A percentile compares a stretch with the other conserved stretches of the same genome.
Conservation (phyloP, 2,888 invertebrate genomes). For the Eurytoma californica region DNA sequence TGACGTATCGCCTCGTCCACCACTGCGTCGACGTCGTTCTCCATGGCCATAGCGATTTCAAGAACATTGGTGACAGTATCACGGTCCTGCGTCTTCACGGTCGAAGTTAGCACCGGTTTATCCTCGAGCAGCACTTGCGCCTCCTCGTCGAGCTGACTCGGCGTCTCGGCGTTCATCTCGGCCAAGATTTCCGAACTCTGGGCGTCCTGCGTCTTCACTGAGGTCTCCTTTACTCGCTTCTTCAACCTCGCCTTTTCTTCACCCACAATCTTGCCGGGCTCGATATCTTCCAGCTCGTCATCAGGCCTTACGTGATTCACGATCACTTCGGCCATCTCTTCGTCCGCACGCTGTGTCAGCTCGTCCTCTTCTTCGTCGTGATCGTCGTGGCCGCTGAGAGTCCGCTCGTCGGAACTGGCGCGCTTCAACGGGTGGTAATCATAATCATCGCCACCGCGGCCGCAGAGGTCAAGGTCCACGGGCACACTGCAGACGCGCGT, state of each 20-base stretch:
- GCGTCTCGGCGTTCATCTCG: constrained; percentile 51
- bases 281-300: constrained; percentile 33
- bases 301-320: constrained; percentile 53
- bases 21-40: constrained; percentile 67
- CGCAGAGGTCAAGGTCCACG: constrained; percentile 81
- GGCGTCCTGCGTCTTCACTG: constrained; percentile 67
- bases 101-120: constrained; percentile 62
- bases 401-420: constrained; percentile 32
- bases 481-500: constrained; percentile 79
- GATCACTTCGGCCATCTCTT: constrained; percentile 50
- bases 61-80: constrained; percentile 65
- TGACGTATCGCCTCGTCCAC: constrained; percentile 69
- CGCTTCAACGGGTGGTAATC: not conserved
- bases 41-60: constrained; percentile 69
- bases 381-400: constrained; percentile 16
- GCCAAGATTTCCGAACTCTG: constrained; percentile 54
- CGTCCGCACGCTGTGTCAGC: constrained; percentile 18
- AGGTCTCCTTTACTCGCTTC: constrained; percentile 53
- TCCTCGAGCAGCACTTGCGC: constrained; percentile 56
- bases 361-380: constrained; percentile 31
- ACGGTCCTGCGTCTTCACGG: constrained; percentile 71
- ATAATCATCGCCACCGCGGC: constrained; percentile 54
- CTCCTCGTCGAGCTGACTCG: constrained; percentile 56
- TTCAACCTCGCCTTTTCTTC: constrained; percentile 34
- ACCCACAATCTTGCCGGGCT: constrained; percentile 37